A percentile compares a stretch with the other conserved stretches of the same genome.
Conservation (phyloP, 2,113 vertebrate genomes). For the Lasiurus borealis region DNA sequence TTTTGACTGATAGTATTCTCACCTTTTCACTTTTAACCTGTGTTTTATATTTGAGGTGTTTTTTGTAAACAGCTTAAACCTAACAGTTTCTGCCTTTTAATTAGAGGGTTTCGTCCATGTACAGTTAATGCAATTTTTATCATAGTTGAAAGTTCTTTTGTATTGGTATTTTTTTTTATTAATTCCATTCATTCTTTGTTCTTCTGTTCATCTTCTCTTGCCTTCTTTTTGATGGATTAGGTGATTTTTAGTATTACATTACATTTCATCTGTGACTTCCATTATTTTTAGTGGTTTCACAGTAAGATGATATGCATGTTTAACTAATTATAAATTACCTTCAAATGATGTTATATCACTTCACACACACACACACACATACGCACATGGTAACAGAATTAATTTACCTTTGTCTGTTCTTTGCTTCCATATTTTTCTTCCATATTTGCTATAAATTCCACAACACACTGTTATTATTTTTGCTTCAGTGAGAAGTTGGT, state of each 20-base stretch:
- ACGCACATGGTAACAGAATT: neutral
- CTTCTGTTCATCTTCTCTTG: neutral
- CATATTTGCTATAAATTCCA: neutral
- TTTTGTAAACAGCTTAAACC: neutral
- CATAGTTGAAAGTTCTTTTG: neutral
- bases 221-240: neutral
- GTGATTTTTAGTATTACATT: neutral
- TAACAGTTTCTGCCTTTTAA: neutral
- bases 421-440: neutral
- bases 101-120: neutral
- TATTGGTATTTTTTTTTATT: neutral
- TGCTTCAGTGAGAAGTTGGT: neutral
- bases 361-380: neutral
- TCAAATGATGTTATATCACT: neutral
- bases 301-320: neutral
- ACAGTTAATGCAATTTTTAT: neutral
- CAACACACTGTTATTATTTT: neutral
- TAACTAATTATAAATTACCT: neutral
- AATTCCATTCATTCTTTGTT: neutral
- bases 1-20: neutral
- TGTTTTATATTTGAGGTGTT: neutral
- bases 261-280: neutral
- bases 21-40: neutral
- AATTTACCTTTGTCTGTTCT: neutral
- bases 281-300: conserved; percentile 17